These are phyloP conservation scores for Zophobas morio DNA, from an alignment of 1,140 invertebrate genomes.

Conservation along the genomic window DNA sequence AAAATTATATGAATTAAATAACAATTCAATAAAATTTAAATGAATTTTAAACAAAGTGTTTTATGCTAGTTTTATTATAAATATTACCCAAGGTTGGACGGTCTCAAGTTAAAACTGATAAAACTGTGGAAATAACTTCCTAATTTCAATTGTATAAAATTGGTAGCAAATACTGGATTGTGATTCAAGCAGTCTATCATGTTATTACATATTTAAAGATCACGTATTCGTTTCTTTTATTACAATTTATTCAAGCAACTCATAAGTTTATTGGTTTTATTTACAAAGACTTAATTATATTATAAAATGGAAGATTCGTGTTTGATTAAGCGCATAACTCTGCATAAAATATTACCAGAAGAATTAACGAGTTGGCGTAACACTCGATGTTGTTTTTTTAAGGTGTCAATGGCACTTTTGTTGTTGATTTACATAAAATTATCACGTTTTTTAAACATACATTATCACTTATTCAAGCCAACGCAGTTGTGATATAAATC, in stretches of 20 bases:
- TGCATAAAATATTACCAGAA: background rate
- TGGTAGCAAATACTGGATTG: constrained; percentile 32
- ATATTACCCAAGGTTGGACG: constrained; percentile 54
- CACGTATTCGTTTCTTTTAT: constrained; percentile 18
- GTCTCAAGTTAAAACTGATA: constrained; percentile 42
- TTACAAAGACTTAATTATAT: constrained; percentile 49
- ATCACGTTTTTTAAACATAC: constrained; percentile 26
- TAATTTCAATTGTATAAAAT: constrained; percentile 34
- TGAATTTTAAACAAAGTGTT: constrained; percentile 50
- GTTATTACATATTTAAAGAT: constrained; percentile 36
- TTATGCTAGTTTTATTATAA: constrained; percentile 41
- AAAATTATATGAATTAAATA: constrained; percentile 60
- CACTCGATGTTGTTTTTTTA: constrained; percentile 27
- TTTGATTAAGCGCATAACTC: constrained; percentile 42
- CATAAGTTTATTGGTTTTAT: constrained; percentile 51
- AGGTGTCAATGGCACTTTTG: constrained; percentile 54
- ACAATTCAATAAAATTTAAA: constrained; percentile 61
- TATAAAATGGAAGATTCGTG: constrained; percentile 53
- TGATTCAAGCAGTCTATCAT: constrained; percentile 18
- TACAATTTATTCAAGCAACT: constrained; percentile 31
- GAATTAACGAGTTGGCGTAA: constrained; percentile 27
- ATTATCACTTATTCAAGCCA: constrained; percentile 3
- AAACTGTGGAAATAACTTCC: constrained; percentile 6
- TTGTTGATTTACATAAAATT: constrained; percentile 1
- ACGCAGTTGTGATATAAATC: constrained; percentile 42